Percentiles rank a stretch among this genome's conserved stretches.
These are phyloP conservation scores for Neoniphon sammara DNA, from an alignment of 2,797 vertebrate genomes.

Conservation along the genomic window DNA sequence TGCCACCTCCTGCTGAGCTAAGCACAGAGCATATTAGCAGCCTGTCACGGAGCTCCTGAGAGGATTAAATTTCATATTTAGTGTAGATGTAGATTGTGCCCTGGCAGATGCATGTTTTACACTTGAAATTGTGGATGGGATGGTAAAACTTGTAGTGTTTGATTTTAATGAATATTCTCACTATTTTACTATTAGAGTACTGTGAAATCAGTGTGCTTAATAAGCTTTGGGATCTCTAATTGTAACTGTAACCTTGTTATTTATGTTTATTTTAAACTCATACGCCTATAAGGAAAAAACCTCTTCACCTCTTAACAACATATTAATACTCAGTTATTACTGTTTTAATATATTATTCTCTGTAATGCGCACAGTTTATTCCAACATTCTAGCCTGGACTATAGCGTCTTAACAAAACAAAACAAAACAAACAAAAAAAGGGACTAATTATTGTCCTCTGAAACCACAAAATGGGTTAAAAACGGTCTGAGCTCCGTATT, in stretches of 20 bases:
- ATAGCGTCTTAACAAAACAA: too few species aligned
- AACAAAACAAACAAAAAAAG: too few species aligned
- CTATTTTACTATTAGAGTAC: not conserved
- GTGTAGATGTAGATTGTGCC: constrained; percentile 40
- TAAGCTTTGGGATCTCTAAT: not conserved
- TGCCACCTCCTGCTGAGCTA: constrained; percentile 78
- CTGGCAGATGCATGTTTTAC: constrained; percentile 10
- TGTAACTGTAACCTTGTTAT: not conserved
- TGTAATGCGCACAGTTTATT: not conserved
- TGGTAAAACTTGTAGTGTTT: not conserved
- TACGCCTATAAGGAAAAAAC: not conserved
- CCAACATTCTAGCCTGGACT: not conserved
- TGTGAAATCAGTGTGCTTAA: not conserved
- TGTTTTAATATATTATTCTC: not conserved
- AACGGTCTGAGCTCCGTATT: constrained; percentile 41
- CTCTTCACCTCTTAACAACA: not conserved
- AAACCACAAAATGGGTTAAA: constrained; percentile 68
- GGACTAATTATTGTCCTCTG: constrained; percentile 1
- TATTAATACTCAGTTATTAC: not conserved
- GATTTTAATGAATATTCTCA: not conserved
- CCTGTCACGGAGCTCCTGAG: constrained; percentile 55
- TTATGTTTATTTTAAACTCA: not conserved
- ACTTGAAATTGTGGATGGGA: not conserved
- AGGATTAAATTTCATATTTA: constrained; percentile 60
- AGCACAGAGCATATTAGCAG: constrained; percentile 67